Conservation (phyloP, 1,140 invertebrate genomes). For the Drosophila albomicans region DNA sequence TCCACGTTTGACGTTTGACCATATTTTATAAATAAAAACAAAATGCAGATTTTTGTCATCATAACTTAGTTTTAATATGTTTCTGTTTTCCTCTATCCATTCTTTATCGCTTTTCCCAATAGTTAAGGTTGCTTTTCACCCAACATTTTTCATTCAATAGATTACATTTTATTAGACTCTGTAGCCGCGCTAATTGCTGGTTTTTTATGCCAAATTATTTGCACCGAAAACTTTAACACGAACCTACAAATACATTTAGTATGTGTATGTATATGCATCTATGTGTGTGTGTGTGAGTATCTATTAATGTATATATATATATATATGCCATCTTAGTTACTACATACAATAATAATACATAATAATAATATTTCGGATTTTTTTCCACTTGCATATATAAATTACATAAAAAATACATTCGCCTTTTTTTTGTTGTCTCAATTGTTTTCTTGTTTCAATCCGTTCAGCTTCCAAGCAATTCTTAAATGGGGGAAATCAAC, state of each 20-base stretch:
- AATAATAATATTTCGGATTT: constrained; percentile 34
- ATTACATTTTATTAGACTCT: constrained; percentile 63
- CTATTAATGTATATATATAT: constrained; percentile 16
- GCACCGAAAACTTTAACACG: constrained; percentile 54
- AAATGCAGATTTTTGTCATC: constrained; percentile 59
- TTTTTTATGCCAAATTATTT: constrained; percentile 46
- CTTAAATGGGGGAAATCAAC: constrained; percentile 48
- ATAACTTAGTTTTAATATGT: constrained; percentile 77
- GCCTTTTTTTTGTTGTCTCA: constrained; percentile 40
- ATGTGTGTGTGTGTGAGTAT: constrained; percentile 22
- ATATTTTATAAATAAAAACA: constrained; percentile 48
- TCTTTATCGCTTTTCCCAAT: constrained; percentile 57
- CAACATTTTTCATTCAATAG: constrained; percentile 38
- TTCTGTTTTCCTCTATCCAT: constrained; percentile 9
- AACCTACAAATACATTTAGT: constrained; percentile 24
- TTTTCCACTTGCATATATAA: constrained; percentile 56
- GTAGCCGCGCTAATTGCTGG: constrained; percentile 57
- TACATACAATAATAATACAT: constrained; percentile 56
- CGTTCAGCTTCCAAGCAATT: constrained; percentile 44
- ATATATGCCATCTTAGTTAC: constrained; percentile 56
- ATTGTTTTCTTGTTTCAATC: constrained; percentile 36
- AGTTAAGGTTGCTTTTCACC: constrained; percentile 72
- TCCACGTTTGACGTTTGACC: constrained; percentile 11
- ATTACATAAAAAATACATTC: constrained; percentile 79
- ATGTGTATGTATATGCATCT: constrained; percentile 25